Conservation (phyloP, 2,888 invertebrate genomes). For the Mesorhabditis spiculigera region DNA sequence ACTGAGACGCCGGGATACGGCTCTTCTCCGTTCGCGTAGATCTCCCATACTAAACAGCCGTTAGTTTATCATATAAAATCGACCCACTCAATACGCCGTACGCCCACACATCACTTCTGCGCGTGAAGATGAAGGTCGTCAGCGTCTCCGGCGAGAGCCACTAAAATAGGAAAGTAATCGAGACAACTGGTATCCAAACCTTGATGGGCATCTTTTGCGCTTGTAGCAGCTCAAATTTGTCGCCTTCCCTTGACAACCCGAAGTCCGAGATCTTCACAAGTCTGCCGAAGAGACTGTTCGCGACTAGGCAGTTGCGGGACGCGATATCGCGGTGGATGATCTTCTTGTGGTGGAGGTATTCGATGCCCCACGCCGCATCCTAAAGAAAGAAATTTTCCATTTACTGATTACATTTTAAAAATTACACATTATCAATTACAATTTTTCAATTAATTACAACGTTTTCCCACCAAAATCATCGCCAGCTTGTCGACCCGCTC, state of each 20-base stretch:
- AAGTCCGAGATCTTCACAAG: slow-evolving; percentile 30
- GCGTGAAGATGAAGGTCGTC: slow-evolving; percentile 18
- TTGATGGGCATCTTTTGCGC: not conserved
- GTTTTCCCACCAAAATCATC: too few relatives aligned
- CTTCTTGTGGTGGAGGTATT: slow-evolving; percentile 29
- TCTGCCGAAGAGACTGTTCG: slow-evolving; percentile 3
- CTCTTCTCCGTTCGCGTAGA: not conserved
- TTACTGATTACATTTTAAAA: too few relatives aligned
- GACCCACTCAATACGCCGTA: slow-evolving; percentile 14
- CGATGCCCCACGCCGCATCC: slow-evolving; percentile 33
- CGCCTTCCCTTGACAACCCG: slow-evolving; percentile 28
- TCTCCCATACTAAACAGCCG: not conserved
- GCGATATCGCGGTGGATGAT: slow-evolving; percentile 36
- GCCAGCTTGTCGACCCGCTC: too few relatives aligned
- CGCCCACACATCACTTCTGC: slow-evolving; percentile 23
- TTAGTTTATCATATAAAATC: not conserved
- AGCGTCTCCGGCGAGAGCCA: slow-evolving; percentile 27
- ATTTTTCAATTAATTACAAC: too few relatives aligned
- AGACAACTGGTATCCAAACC: not conserved
- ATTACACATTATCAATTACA: too few relatives aligned
- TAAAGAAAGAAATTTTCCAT: too few relatives aligned
- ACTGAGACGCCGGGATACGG: not conserved
- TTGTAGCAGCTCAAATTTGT: too few relatives aligned
- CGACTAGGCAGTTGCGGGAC: slow-evolving; percentile 33
- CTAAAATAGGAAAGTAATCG: not conserved